phyloP scores from a whole-genome alignment of 2,888 invertebrate genomes.

The Apodemia duryi region DNA sequence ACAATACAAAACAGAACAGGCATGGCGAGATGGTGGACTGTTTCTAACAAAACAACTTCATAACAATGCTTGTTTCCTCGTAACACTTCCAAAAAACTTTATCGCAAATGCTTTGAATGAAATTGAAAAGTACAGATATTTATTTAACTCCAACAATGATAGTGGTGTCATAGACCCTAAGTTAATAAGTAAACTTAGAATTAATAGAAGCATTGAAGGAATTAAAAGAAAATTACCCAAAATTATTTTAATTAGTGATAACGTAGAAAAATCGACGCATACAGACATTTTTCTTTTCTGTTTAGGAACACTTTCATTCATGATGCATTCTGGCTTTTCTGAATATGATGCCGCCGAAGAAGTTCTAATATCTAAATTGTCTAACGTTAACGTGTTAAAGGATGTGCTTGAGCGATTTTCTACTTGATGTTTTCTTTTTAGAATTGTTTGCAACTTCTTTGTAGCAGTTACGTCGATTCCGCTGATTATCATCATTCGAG shows the following conservation, averaged over 20 bases:
- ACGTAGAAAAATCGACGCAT: neutral
- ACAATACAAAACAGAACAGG: neutral
- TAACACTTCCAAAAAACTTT: slow-evolving; percentile 4
- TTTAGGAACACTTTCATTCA: no score
- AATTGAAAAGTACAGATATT: neutral
- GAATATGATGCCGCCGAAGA: no score
- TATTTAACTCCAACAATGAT: neutral
- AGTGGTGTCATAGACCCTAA: neutral
- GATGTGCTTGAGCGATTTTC: no score
- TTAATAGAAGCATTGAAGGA: neutral
- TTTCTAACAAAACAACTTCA: slow-evolving; percentile 2
- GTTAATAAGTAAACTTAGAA: neutral
- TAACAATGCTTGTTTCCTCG: slow-evolving; percentile 2
- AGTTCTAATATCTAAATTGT: no score
- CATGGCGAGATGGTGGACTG: neutral
- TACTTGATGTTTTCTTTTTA: no score
- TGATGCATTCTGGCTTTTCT: no score
- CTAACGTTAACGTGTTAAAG: no score
- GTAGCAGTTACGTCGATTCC: no score
- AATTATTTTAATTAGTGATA: neutral
- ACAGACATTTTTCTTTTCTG: no score
- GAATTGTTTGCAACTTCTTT: no score
- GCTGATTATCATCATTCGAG: no score
- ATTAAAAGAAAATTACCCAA: neutral
- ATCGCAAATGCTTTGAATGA: neutral